A percentile compares a stretch with the other conserved stretches of the same genome.
These are phyloP conservation scores for Syngnathus scovelli DNA, from an alignment of 2,113 vertebrate genomes.

Conservation along the genomic window DNA sequence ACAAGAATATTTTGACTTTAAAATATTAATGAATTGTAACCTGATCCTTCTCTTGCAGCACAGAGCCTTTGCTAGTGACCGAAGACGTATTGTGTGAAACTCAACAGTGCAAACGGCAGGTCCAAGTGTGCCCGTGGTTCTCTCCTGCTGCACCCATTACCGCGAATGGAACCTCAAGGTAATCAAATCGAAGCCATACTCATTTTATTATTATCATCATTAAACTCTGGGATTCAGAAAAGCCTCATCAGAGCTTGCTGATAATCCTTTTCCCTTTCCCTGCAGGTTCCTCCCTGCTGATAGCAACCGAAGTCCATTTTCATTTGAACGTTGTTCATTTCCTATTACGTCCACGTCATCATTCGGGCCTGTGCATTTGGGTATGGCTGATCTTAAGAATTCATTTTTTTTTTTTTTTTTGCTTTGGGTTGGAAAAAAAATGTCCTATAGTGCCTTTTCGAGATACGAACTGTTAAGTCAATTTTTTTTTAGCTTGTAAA, in stretches of 20 bases:
- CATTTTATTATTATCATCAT: not conserved
- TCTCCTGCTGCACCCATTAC: slow-evolving; percentile 60
- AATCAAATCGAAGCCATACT: not conserved
- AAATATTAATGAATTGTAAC: not conserved
- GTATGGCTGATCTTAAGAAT: slow-evolving; percentile 38
- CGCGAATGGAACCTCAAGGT: slow-evolving; percentile 56
- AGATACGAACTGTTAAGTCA: too few relatives aligned
- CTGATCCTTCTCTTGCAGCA: slow-evolving; percentile 67
- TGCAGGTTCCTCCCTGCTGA: slow-evolving; percentile 36
- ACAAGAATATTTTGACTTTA: not conserved
- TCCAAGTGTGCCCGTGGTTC: slow-evolving; percentile 66
- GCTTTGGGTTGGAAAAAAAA: too few relatives aligned
- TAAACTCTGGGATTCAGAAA: not conserved
- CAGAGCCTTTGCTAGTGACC: slow-evolving; percentile 68
- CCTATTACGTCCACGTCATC: slow-evolving; percentile 68
- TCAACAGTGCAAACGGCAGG: slow-evolving; percentile 72
- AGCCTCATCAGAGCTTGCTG: not conserved
- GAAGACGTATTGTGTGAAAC: slow-evolving; percentile 65
- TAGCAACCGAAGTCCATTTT: slow-evolving; percentile 42
- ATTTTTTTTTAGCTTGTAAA: too few relatives aligned
- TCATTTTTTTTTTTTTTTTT: too few relatives aligned
- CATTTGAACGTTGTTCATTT: slow-evolving; percentile 52
- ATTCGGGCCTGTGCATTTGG: slow-evolving; percentile 75
- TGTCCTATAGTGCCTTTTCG: too few relatives aligned
- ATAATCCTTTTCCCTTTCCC: not conserved